Percentiles rank a stretch among this genome's conserved stretches.
Evolutionary conservation across 2,113 vertebrate genomes (phyloP).

Genomic region (Pantherophis guttatus): DNA sequence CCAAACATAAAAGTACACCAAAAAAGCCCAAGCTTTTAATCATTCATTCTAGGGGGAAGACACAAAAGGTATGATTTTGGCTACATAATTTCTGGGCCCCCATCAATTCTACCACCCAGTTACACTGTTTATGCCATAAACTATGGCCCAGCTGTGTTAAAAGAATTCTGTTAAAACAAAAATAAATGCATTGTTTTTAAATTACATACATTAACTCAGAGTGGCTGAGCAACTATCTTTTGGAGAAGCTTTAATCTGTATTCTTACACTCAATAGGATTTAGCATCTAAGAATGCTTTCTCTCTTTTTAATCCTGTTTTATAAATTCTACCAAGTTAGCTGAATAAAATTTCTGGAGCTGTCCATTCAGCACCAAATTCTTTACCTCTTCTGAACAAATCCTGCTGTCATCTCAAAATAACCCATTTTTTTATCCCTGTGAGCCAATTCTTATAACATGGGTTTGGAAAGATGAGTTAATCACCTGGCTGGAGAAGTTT

Average conservation of each 20-base stretch:
- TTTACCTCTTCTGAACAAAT: background rate
- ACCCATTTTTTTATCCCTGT: background rate
- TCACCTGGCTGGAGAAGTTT: background rate
- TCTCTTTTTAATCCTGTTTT: background rate
- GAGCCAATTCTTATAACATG: background rate
- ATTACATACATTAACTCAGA: background rate
- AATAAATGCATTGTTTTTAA: background rate
- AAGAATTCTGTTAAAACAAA: background rate
- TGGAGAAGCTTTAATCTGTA: background rate
- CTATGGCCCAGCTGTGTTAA: background rate
- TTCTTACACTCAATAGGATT: background rate
- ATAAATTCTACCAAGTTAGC: background rate
- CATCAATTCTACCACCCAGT: background rate
- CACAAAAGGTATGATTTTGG: background rate
- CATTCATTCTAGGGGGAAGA: background rate
- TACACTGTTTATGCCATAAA: background rate
- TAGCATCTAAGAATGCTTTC: background rate
- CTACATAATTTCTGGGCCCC: background rate
- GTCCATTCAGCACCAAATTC: slow-evolving; percentile 29
- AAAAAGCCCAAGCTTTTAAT: background rate
- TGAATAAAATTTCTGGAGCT: background rate
- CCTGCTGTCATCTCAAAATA: background rate
- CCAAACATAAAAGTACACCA: background rate
- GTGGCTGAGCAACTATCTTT: background rate
- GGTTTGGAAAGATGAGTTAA: background rate